Evolutionary conservation across 2,113 vertebrate genomes (phyloP), one percentile per base, ranked within the genome.

Genomic region (Malurus cyaneus): DNA sequence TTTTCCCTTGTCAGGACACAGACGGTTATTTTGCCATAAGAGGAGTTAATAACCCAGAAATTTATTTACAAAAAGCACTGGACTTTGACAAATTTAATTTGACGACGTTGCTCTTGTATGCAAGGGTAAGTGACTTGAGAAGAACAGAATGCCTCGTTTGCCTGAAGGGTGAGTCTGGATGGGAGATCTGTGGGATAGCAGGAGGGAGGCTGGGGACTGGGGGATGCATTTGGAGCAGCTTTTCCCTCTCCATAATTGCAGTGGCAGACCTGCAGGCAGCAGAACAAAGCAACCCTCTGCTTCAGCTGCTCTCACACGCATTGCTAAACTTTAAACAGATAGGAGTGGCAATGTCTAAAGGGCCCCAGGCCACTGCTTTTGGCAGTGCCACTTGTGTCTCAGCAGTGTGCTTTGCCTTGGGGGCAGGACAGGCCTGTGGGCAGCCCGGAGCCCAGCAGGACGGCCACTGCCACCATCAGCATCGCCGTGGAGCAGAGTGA

Each of bases 41-140:
- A 80, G 98, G 97, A 93, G 67, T 96, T 71, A 98, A 98, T 88
- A 98, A 96, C 49, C 98, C 99, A 64, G 97, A 96, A 57, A 97
- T 99, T 8, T 94, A 98, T 25, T 97, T 99, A 29, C 97, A 65
- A 90, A 98, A 95, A 82, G 9, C 97, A 50, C 57, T 99, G 92
- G 98, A 99, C 96, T 99, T 98, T 44, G 98, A 99, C 4, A 96
- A 97, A 10, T 88, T 98, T 9, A 97, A 98, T 25, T 96, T 57
- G 6, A 92, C 98, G 60, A 96, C 95, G 1, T 71, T 99, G 89
- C 73, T 98, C 26, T 72, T 99, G 71, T 98, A 98, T 17, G 98
- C 98, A 0, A 98, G 97, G 98, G 99, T 99, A 97, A 96, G 94
- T 94, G 16, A 34, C 53, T 34, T 8, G 29, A n/a, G 49, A 61